Conservation (phyloP, 2,888 invertebrate species). For the Morpho achilles region DNA sequence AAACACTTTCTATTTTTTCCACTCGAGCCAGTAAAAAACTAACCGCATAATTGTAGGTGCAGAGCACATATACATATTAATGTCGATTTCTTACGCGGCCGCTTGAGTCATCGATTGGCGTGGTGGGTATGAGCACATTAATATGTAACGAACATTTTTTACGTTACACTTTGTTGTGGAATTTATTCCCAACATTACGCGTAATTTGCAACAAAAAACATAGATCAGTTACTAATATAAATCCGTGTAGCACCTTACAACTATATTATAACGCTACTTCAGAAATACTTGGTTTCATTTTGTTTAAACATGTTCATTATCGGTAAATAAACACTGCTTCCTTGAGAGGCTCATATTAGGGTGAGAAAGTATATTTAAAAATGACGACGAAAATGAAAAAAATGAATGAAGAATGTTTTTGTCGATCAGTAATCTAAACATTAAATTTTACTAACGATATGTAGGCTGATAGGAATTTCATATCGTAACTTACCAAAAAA, state of each 20-base stretch:
- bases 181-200: conserved; percentile 13
- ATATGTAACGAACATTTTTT: conserved; percentile 18
- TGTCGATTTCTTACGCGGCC: conserved; percentile 2
- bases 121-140: conserved; percentile 13
- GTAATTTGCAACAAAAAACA: conserved; percentile 15
- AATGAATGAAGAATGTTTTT: too few species aligned
- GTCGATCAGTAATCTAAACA: too few species aligned
- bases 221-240: conserved; percentile 18
- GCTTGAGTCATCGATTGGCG: conserved; percentile 15
- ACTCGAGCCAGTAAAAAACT: conserved; percentile 6
- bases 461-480: too few species aligned
- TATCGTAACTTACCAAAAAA: too few species aligned
- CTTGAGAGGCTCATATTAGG: too few species aligned
- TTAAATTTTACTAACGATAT: too few species aligned
- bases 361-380: too few species aligned
- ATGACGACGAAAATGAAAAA: too few species aligned
- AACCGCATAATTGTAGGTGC: conserved; percentile 11
- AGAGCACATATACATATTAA: conserved; percentile 10
- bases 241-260: conserved; percentile 1
- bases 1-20: conserved; percentile 3
- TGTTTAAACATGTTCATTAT: too few species aligned
- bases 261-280: neutral
- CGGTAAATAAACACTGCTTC: too few species aligned
- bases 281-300: neutral
- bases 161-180: conserved; percentile 9